These are phyloP conservation scores for Idaea straminata DNA, from an alignment of 2,888 invertebrate species.

Conservation along the genomic window DNA sequence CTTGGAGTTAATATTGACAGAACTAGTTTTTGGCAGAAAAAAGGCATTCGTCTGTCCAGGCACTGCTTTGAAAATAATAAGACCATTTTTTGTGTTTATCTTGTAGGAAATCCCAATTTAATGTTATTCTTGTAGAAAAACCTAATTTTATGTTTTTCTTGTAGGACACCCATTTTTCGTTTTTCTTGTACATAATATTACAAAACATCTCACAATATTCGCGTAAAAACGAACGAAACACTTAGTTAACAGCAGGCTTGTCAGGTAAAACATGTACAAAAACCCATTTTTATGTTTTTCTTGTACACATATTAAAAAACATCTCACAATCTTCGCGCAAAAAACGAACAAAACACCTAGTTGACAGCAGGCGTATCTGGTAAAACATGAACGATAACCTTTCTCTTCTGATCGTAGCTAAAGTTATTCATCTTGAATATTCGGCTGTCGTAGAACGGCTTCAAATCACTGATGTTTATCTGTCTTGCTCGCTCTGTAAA, in stretches of 20 bases:
- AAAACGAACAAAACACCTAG: slow-evolving; percentile 21
- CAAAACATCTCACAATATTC: too few species aligned
- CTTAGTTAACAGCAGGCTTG: slow-evolving; percentile 50
- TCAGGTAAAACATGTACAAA: slow-evolving; percentile 89
- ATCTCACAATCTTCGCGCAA: background rate
- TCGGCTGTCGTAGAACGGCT: slow-evolving; percentile 94
- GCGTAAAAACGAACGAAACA: background rate
- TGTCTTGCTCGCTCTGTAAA: slow-evolving; percentile 88
- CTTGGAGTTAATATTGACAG: too few species aligned
- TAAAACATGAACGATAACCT: slow-evolving; percentile 90
- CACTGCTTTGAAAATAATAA: too few species aligned
- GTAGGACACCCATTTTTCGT: slow-evolving; percentile 60
- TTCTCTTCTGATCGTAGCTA: slow-evolving; percentile 89
- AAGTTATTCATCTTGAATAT: slow-evolving; percentile 95
- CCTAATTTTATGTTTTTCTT: too few species aligned
- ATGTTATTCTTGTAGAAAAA: too few species aligned
- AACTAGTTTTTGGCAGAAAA: too few species aligned
- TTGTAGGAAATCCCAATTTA: too few species aligned
- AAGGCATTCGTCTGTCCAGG: too few species aligned
- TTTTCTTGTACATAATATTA: too few species aligned
- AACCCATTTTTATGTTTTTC: slow-evolving; percentile 83
- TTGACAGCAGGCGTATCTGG: slow-evolving; percentile 76
- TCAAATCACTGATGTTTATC: slow-evolving; percentile 92
- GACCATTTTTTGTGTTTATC: too few species aligned
- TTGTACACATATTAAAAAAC: too few species aligned